Evolutionary conservation across 2,113 vertebrate species (phyloP).

Genomic region (Aphyosemion australe): DNA sequence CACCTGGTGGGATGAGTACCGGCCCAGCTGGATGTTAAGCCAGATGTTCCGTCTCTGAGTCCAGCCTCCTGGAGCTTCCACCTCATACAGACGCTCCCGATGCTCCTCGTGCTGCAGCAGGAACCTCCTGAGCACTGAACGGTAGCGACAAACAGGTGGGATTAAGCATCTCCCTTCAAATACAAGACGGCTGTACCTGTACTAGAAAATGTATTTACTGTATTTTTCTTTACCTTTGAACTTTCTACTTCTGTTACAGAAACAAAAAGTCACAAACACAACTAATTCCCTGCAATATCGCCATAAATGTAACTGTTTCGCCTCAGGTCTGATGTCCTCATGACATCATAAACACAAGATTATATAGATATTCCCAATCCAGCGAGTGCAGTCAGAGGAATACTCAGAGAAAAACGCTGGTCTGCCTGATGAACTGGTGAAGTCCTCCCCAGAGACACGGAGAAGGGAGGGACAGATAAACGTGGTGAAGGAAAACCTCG

Average conservation of each 20-base stretch:
- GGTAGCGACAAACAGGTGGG: neutral
- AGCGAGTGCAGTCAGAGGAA: neutral
- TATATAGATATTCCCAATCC: too few species aligned
- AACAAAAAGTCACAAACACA: too few species aligned
- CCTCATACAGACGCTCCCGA: slow-evolving; percentile 86
- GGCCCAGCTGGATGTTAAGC: slow-evolving; percentile 84
- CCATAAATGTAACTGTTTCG: too few species aligned
- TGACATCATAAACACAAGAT: too few species aligned
- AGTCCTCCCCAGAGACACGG: neutral
- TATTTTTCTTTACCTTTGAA: neutral
- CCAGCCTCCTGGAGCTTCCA: slow-evolving; percentile 88
- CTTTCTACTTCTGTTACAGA: neutral
- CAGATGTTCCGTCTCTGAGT: slow-evolving; percentile 88
- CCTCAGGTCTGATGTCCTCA: neutral
- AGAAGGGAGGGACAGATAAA: neutral
- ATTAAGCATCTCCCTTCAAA: neutral
- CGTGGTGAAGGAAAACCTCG: neutral
- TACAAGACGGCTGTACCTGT: neutral
- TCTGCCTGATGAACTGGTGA: neutral
- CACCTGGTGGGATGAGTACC: slow-evolving; percentile 48
- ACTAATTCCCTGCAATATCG: neutral
- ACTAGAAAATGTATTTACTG: neutral
- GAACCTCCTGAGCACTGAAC: slow-evolving; percentile 86
- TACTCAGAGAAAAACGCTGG: neutral
- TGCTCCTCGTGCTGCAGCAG: slow-evolving; percentile 75